Evolutionary conservation across 2,113 vertebrate species (phyloP), one percentile per base, ranked within the genome.

Genomic region (Tupaia tana): DNA sequence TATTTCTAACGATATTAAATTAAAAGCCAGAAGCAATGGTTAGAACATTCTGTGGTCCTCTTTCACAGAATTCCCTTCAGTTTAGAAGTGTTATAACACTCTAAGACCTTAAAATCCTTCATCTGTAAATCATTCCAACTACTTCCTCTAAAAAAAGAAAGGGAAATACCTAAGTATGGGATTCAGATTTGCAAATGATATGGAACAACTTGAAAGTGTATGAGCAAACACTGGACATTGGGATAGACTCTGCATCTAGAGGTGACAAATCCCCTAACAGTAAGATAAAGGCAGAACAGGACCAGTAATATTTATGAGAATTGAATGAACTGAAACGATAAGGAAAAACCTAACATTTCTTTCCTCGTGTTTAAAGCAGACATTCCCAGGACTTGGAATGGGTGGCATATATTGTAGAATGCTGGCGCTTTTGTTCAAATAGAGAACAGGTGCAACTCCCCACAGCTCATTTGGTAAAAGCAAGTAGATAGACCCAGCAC

Each of bases 1-100:
- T 61, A 25, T 69, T 95, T 82, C 75, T 61, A 92, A 83, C 13
- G 27, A 70, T 77, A 83, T 14, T 24, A 34, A n/a, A 82, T 43
- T 61, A 75, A 95, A 94, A 77, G 29, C 59, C 16, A 61, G 18
- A 20, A 27, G 9, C 12, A 82, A 64, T 54, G 82, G 7, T 86
- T 66, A 84, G 27, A 15, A 3, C 43, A 70, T 9, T 54, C 12
- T 7, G 6, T 77, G 27, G 1, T 78, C 7, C 4, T 27, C 1
- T 74, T 78, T 79, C 63, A 59, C 58, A 59, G 25, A 59, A 27
- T 29, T 70, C 18, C 7, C 1, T 11, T 56, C n/a, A 66, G 34
- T 52, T 59, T 3, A 11, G 18, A 81, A 34, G 7, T 82, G 9
- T 78, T 91, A 58, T n/a, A 56, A n/a, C 14, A 25, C 52, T 10